phyloP scores from a whole-genome alignment of 2,797 vertebrate genomes.

The Crocodylus rhombifer region DNA sequence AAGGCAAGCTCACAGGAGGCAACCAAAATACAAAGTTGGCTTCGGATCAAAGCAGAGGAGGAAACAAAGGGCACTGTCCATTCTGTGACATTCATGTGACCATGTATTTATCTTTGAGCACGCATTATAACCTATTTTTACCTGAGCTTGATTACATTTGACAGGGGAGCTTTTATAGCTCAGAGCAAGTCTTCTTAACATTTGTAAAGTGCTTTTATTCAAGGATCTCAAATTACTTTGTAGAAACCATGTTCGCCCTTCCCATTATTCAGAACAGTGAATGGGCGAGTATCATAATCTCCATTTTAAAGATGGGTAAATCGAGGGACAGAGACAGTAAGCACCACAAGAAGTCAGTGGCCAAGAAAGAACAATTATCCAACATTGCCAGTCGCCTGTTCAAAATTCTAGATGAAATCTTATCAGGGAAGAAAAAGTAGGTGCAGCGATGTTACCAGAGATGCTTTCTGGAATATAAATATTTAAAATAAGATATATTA shows the following conservation, averaged over 20 bases:
- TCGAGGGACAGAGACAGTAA: constrained; percentile 6
- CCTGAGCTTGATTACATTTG: neutral
- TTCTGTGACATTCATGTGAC: neutral
- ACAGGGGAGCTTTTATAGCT: neutral
- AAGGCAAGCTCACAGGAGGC: neutral
- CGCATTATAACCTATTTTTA: neutral
- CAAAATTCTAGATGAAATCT: neutral
- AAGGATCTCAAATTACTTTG: neutral
- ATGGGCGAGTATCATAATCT: neutral
- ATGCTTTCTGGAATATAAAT: neutral
- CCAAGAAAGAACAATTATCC: neutral
- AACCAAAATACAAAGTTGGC: neutral
- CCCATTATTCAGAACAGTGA: neutral
- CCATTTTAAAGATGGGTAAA: constrained; percentile 26
- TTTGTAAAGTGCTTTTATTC: neutral
- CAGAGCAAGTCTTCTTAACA: neutral
- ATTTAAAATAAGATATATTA: constrained; percentile 43
- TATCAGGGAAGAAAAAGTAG: neutral
- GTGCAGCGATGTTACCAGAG: neutral
- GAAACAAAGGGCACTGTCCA: neutral
- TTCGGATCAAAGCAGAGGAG: neutral
- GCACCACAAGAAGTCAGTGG: neutral
- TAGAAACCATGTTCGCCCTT: neutral
- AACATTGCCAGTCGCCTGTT: neutral
- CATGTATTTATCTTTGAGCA: neutral